A percentile compares a stretch with the other conserved stretches of the same genome.
These are phyloP conservation scores for Doryteuthis pealeii DNA, from an alignment of 1,140 invertebrate genomes.

Conservation along the genomic window DNA sequence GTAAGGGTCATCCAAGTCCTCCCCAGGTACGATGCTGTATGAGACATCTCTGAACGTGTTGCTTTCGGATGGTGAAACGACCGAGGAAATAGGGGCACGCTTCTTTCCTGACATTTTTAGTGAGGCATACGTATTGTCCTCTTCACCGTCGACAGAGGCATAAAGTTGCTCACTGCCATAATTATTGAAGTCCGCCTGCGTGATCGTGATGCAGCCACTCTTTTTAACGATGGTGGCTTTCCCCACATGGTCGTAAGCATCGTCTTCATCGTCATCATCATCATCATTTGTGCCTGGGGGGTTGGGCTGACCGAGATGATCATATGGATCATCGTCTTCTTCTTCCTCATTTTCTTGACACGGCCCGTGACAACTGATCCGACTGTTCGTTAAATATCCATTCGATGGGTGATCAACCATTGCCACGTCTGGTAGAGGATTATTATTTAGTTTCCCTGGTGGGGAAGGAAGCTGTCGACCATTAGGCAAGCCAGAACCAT, in stretches of 20 bases:
- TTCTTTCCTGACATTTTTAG: not conserved
- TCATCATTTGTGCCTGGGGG: not conserved
- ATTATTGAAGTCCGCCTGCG: not conserved
- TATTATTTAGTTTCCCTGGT: not conserved
- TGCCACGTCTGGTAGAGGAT: not conserved
- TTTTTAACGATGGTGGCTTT: not conserved
- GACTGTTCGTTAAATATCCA: not conserved
- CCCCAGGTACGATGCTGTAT: not conserved
- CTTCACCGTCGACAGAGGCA: slow-evolving; percentile 10
- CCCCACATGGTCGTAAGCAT: not conserved
- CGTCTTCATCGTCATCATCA: not conserved
- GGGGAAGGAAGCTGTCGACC: slow-evolving; percentile 10
- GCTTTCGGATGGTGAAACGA: not conserved
- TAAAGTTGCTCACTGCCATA: slow-evolving; percentile 3
- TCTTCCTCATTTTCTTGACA: not conserved
- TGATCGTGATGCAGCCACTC: not conserved
- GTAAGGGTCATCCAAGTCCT: slow-evolving; percentile 3
- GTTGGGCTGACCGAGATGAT: slow-evolving; percentile 3
- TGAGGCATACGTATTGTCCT: slow-evolving; percentile 1
- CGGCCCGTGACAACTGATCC: not conserved
- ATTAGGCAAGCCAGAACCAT: slow-evolving; percentile 5
- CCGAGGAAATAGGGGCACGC: not conserved
- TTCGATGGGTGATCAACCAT: not conserved
- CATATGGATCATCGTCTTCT: not conserved
- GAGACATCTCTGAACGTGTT: not conserved